These are phyloP conservation scores for Porites lutea DNA, from an alignment of 64 coral and sea anemone genomes.

Conservation along the genomic window DNA sequence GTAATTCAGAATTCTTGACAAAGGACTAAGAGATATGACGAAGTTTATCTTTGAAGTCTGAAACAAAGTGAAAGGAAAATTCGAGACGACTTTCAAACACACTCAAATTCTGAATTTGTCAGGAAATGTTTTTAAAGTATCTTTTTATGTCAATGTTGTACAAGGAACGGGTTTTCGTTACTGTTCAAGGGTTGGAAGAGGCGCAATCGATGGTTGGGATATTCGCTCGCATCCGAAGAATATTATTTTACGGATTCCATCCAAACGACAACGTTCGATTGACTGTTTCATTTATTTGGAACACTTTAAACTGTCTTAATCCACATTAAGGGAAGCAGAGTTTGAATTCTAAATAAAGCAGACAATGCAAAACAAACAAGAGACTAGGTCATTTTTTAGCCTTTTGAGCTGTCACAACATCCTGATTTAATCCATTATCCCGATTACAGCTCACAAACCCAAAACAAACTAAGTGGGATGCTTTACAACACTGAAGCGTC, in stretches of 20 bases:
- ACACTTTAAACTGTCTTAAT: slow-evolving; percentile 29
- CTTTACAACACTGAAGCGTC: slow-evolving; percentile 91
- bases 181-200: not conserved
- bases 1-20: slow-evolving; percentile 12
- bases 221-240: not conserved
- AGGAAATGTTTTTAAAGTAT: slow-evolving; percentile 27
- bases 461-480: slow-evolving; percentile 95
- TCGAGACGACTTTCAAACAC: slow-evolving; percentile 1
- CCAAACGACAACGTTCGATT: slow-evolving; percentile 4
- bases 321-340: slow-evolving; percentile 45
- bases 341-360: slow-evolving; percentile 60
- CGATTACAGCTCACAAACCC: slow-evolving; percentile 92
- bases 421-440: slow-evolving; percentile 94
- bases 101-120: not conserved
- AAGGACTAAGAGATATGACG: slow-evolving; percentile 5
- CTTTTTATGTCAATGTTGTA: not conserved
- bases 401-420: slow-evolving; percentile 95
- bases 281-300: not conserved
- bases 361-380: slow-evolving; percentile 87
- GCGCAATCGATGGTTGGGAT: not conserved
- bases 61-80: slow-evolving; percentile 20
- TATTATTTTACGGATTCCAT: not conserved
- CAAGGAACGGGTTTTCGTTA: not conserved
- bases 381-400: slow-evolving; percentile 86
- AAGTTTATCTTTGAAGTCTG: not conserved